A percentile compares a stretch with the other conserved stretches of the same genome.
Evolutionary conservation across 2,113 vertebrate species (phyloP).

Genomic region (Himantopus leucocephalus): DNA sequence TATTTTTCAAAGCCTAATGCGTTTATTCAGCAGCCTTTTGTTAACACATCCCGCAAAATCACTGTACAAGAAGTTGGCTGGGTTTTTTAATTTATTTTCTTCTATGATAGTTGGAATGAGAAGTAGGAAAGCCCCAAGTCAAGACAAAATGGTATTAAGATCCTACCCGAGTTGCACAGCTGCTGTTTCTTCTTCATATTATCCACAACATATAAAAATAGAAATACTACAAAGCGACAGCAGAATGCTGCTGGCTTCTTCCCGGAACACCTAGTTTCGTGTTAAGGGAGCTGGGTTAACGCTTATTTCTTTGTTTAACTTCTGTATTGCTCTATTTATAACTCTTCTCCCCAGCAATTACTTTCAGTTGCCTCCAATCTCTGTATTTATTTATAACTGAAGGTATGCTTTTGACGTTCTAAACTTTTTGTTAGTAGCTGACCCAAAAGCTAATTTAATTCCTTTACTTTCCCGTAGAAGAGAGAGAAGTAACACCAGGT

Average conservation of each 20-base stretch:
- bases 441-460: background rate
- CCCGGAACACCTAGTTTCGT: background rate
- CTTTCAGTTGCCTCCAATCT: background rate
- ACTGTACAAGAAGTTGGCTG: background rate
- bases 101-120: background rate
- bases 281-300: background rate
- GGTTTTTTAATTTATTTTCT: background rate
- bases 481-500: background rate
- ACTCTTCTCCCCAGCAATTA: background rate
- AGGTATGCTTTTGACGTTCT: background rate
- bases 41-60: slow-evolving; percentile 60
- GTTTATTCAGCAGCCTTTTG: slow-evolving; percentile 73
- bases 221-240: background rate
- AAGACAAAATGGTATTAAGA: background rate
- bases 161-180: background rate
- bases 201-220: background rate
- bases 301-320: background rate
- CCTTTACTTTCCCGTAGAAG: fast-evolving
- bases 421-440: background rate
- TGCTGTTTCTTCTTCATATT: background rate
- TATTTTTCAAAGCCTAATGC: slow-evolving; percentile 55
- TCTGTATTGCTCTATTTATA: background rate
- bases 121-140: background rate
- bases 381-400: background rate
- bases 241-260: background rate